Percentiles rank a stretch among this genome's conserved stretches.
Evolutionary conservation across 2,113 vertebrate species (phyloP).

Genomic region (Piprites chloris): DNA sequence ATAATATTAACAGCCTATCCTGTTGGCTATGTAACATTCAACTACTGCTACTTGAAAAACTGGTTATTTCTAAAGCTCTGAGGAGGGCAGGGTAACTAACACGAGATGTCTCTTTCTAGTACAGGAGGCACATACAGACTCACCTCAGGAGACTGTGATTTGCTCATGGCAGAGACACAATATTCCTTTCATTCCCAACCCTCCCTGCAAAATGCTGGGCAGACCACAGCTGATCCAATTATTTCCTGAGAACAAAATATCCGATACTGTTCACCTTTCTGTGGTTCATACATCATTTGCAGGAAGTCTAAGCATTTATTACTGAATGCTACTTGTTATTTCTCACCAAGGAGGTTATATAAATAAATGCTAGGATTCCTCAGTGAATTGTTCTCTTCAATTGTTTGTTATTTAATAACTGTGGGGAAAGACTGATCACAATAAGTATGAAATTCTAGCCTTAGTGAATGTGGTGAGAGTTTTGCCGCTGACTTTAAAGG

Average conservation of each 20-base stretch:
- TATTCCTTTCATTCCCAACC: background rate
- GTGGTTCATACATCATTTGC: background rate
- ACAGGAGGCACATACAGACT: background rate
- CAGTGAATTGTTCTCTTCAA: conserved; percentile 7
- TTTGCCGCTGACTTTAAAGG: background rate
- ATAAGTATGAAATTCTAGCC: background rate
- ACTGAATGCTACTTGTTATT: background rate
- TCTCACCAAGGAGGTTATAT: conserved; percentile 30
- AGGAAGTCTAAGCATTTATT: background rate
- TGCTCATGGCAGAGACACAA: background rate
- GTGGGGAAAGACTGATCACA: conserved; percentile 9
- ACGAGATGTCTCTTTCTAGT: background rate
- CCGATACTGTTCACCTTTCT: background rate
- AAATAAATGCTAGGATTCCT: conserved; percentile 7
- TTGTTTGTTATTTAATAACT: conserved; percentile 36
- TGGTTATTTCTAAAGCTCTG: background rate
- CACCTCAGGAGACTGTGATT: background rate
- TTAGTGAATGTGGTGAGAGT: accelerated
- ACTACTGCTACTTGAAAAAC: background rate
- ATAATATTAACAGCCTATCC: background rate
- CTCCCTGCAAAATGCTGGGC: background rate
- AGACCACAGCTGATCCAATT: background rate
- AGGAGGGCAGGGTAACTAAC: background rate
- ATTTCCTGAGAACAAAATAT: background rate
- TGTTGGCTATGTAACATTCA: background rate